phyloP scores from a whole-genome alignment of 2,797 vertebrate species.

The Neosilurus hyrtlii region DNA sequence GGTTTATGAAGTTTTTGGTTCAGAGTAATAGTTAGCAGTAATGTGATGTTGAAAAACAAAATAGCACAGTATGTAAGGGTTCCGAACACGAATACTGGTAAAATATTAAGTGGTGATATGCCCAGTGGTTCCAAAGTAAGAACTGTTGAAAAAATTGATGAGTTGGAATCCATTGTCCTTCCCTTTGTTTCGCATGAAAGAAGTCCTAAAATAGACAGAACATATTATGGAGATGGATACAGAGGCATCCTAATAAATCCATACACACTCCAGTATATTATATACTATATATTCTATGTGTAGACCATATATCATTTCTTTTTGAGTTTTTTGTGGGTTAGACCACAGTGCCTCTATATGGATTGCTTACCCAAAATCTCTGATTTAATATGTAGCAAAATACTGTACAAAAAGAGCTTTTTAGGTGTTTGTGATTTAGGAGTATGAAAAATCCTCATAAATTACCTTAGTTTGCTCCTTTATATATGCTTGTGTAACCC shows the following conservation, averaged over 20 bases:
- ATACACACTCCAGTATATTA: too few species aligned
- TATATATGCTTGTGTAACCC: background rate
- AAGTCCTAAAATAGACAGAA: background rate
- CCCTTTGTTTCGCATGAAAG: background rate
- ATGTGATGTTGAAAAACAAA: slow-evolving; percentile 60
- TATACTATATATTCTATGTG: too few species aligned
- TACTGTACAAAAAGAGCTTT: background rate
- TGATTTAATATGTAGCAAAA: background rate
- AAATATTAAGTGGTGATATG: slow-evolving; percentile 47
- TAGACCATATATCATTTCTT: too few species aligned
- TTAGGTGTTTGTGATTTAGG: background rate
- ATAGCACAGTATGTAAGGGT: slow-evolving; percentile 60
- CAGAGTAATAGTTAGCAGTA: slow-evolving; percentile 59
- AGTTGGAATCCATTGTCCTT: slow-evolving; percentile 36
- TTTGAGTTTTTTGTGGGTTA: too few species aligned
- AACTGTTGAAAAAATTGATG: slow-evolving; percentile 19
- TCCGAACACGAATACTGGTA: slow-evolving; percentile 62
- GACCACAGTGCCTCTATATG: too few species aligned
- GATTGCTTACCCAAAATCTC: background rate
- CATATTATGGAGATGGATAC: background rate
- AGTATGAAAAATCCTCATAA: background rate
- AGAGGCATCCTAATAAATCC: background rate
- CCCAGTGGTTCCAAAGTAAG: slow-evolving; percentile 56
- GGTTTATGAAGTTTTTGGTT: slow-evolving; percentile 66
- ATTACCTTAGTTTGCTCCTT: background rate